Evolutionary conservation across 2,113 vertebrate species (phyloP).

Genomic region (Baryphthengus martii): DNA sequence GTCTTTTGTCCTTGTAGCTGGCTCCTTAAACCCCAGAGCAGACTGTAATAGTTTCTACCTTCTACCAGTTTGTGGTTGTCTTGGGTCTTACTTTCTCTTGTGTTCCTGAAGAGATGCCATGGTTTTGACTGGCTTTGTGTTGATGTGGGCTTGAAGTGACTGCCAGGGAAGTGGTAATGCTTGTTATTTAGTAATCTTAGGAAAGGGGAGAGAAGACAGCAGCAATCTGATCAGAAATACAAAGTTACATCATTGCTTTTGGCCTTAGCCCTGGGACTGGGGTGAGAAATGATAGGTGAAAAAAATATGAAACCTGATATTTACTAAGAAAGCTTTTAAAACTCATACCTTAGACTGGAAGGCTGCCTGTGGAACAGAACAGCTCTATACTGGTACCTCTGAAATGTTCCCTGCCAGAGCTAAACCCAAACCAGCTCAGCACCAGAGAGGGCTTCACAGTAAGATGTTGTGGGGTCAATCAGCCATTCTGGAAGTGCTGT

Average conservation of each 20-base stretch:
- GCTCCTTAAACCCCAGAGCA: not conserved
- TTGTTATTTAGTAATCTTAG: not conserved
- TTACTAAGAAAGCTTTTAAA: not conserved
- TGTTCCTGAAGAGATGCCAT: not conserved
- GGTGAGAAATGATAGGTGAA: not conserved
- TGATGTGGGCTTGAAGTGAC: not conserved
- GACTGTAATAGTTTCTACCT: not conserved
- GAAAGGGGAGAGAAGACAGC: not conserved
- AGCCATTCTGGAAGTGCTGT: rapidly evolving
- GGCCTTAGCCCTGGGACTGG: not conserved
- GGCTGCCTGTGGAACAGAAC: not conserved
- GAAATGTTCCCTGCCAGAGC: not conserved
- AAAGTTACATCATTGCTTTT: not conserved
- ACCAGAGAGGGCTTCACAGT: rapidly evolving
- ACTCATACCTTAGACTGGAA: not conserved
- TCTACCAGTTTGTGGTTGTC: not conserved
- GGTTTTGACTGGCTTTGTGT: not conserved
- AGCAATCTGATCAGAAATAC: not conserved
- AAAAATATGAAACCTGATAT: not conserved
- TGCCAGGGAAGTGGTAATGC: not conserved
- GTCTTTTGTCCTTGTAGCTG: not conserved
- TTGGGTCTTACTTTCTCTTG: not conserved
- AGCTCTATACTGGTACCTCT: not conserved
- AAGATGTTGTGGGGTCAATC: not conserved
- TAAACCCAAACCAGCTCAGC: rapidly evolving